Evolutionary conservation across 92 coral and sea anemone genomes (phyloP).

Genomic region (Phymanthus crucifer): DNA sequence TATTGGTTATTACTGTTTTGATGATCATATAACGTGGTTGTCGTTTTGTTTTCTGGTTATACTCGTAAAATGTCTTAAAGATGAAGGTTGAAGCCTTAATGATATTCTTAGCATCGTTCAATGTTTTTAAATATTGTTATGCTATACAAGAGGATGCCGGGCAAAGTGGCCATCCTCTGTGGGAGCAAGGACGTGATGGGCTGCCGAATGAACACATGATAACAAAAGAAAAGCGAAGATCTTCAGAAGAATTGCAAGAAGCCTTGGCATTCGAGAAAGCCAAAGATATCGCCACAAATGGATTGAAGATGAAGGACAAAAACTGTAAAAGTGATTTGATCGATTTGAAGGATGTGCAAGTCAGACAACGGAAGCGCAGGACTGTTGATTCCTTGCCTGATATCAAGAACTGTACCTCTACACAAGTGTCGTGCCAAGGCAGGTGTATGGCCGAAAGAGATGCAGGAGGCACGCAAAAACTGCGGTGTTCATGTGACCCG

Average conservation of each 20-base stretch:
- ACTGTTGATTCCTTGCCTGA: background rate
- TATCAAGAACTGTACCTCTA: background rate
- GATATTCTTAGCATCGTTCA: background rate
- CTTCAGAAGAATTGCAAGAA: background rate
- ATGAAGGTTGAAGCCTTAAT: background rate
- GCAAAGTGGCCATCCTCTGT: background rate
- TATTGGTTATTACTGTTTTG: background rate
- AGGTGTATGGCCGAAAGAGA: slow-evolving; percentile 17
- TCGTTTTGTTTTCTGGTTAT: background rate
- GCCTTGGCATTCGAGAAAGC: background rate
- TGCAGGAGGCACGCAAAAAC: slow-evolving; percentile 10
- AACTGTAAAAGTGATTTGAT: background rate
- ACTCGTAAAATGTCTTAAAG: background rate
- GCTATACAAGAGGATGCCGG: background rate
- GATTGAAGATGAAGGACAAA: background rate
- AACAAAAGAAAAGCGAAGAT: background rate
- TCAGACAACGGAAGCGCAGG: background rate
- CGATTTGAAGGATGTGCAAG: too few species aligned
- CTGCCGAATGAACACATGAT: background rate
- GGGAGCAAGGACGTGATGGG: background rate
- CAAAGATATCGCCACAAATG: background rate
- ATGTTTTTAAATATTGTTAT: background rate
- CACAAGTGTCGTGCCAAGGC: slow-evolving; percentile 1
- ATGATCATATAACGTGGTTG: background rate
- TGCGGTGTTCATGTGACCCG: slow-evolving; percentile 27